phyloP scores from a whole-genome alignment of 1,140 invertebrate genomes.

The Pseudomyrmex concolor region DNA sequence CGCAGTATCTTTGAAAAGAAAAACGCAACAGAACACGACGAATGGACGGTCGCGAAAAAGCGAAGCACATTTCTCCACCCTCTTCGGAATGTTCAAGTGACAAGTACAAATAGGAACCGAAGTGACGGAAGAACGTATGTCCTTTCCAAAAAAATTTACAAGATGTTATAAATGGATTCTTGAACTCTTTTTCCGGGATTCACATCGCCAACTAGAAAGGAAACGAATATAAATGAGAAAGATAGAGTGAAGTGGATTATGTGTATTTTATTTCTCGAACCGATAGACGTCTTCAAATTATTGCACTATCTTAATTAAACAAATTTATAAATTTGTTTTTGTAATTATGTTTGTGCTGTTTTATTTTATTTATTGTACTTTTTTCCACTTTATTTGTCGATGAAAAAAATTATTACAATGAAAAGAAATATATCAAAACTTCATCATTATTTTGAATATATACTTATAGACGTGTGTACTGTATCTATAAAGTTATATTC shows the following conservation, averaged over 20 bases:
- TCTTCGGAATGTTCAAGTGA: not conserved
- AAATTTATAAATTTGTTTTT: no score
- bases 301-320: no score
- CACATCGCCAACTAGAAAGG: not conserved
- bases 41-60: not conserved
- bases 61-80: not conserved
- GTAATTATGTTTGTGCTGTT: no score
- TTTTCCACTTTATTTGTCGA: not conserved
- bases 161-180: conserved; percentile 17
- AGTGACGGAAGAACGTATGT: not conserved
- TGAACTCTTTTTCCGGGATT: not conserved
- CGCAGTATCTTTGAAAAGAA: no score
- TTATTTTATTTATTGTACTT: not conserved
- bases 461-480: not conserved
- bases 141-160: not conserved
- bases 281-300: not conserved
- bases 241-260: not conserved
- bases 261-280: not conserved
- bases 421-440: not conserved
- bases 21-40: not conserved
- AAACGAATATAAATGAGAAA: conserved; percentile 7
- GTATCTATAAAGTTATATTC: conserved; percentile 32
- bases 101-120: conserved; percentile 22
- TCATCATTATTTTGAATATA: not conserved
- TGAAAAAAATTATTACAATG: conserved; percentile 16